Evolutionary conservation across 2,888 invertebrate species (phyloP).

Genomic region (Bellardia pandia): DNA sequence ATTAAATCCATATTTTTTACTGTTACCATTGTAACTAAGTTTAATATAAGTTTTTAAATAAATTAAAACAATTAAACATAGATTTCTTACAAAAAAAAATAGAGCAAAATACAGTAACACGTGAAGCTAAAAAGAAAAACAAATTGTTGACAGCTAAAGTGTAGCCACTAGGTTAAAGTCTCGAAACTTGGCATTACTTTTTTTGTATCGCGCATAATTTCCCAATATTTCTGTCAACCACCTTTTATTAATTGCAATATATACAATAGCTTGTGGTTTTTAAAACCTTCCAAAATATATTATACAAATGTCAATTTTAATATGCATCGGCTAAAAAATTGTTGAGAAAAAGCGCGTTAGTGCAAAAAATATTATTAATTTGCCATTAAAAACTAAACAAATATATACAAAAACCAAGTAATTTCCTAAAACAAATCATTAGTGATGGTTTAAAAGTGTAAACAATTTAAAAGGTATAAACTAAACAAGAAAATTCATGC

Average conservation of each 20-base stretch:
- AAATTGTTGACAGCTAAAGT: slow-evolving; percentile 14
- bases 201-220: not conserved
- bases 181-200: not conserved
- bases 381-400: not conserved
- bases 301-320: slow-evolving; percentile 40
- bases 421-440: not conserved
- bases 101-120: slow-evolving; percentile 27
- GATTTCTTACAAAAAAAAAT: not conserved
- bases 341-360: slow-evolving; percentile 56
- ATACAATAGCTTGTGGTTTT: slow-evolving; percentile 11
- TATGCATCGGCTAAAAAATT: slow-evolving; percentile 41
- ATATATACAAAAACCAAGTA: slow-evolving; percentile 1
- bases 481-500: not conserved
- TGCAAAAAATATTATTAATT: slow-evolving; percentile 39
- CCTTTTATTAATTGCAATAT: not conserved
- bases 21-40: slow-evolving; percentile 37
- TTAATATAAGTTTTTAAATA: not conserved
- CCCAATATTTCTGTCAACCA: slow-evolving; percentile 27
- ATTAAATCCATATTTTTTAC: slow-evolving; percentile 86
- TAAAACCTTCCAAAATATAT: not conserved
- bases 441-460: not conserved
- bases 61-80: not conserved
- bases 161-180: slow-evolving; percentile 1
- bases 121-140: slow-evolving; percentile 47
- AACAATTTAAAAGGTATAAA: not conserved